Base-by-base conservation (phyloP, 2,113 vertebrate species). In the Acanthochromis polyacanthus region DNA sequence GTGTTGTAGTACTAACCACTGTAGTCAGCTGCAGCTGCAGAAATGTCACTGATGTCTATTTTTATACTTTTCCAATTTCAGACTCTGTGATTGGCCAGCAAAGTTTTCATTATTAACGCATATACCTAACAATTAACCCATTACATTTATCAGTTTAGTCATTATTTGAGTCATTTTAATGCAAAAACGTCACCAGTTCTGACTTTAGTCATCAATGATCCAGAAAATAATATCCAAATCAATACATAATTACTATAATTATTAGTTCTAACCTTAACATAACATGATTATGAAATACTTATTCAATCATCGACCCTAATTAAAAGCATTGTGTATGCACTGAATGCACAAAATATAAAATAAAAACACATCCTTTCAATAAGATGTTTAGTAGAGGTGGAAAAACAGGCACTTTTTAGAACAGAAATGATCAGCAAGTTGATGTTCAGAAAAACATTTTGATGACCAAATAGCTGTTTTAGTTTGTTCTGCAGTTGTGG, bases 1-100 rank as follows among this genome's bases (percentile, higher is more conserved):
- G 10, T 53, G 38, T 73, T 63, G 73, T 25, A 23, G 11, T 22
- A 22, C 53, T 32, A 38, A 61, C 50, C 53, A 32, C 6, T 16
- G 61, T 25, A 23, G 57, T 75, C 52, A 80, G 59, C 36, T 52
- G 60, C 79, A 83, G 78, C 70, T 81, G 84, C 65, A 81, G 53
- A 77, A 82, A 88, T 87, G 77, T 85, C 84, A 81, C 40, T 38
- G 25, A 52, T 36, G 28, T 70, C 87, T 89, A 78, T 80, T 89
- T 89, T 80, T 81, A 76, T 45, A 53, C 77, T 30, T 81, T 65
- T 77, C 55, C 56, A 43, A 45, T 71, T 77, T 68, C 20, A 50
- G 25, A 62, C 17, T 62, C 6, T 6, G 32, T 65, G 78, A 69
- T 72, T 62, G 69, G 71, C 75, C 73, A 55, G 45, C 23, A 10